Base-by-base conservation (phyloP, 2,113 vertebrate species). In the Pterocles orientalis region DNA sequence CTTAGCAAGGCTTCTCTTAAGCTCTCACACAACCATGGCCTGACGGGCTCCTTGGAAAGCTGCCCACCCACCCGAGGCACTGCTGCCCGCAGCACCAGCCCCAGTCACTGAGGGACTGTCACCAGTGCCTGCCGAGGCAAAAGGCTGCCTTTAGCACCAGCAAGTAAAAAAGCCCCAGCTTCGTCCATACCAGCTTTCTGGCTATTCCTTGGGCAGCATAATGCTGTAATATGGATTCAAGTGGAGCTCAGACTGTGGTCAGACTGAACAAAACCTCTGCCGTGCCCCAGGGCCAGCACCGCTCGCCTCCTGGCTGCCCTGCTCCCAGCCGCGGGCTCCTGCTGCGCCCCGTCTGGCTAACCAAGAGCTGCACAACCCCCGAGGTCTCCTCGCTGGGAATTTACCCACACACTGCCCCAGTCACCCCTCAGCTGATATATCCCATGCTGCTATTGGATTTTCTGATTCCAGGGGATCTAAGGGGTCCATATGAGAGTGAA, bases 31-130 rank as follows among this genome's bases (percentile, higher is more conserved):
- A 1, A 39, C 0, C 64, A 4, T 3, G 14, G 65, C 43, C 33
- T 7, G 33, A 45, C 0, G 0, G n/a, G 47, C 41, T 28, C n/a
- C 24, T 31, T 0, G 14, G 58, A 62, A 53, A 80, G 58, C 57
- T 58, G 51, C 9, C 16, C 20, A 56, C 70, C 34, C 1, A 2
- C 3, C 6, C 8, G 3, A 39, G 48, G 48, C 11, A 4, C 24
- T 62, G 34, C 33, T 21, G 29, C 41, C 34, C 12, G 2, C 9
- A 47, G 56, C n/a, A 51, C 3, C 31, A 26, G 53, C 4, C 34
- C 39, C 45, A 10, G 65, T 15, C 12, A 5, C 48, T 9, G 43
- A 4, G 7, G 47, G 29, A 28, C 23, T 7, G 36, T 45, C 79
- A 43, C 20, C 61, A 17, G n/a, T 0, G 3, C 15, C 77, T 64